phyloP scores from a whole-genome alignment of 1,140 invertebrate genomes.

The Platyura marginata region DNA sequence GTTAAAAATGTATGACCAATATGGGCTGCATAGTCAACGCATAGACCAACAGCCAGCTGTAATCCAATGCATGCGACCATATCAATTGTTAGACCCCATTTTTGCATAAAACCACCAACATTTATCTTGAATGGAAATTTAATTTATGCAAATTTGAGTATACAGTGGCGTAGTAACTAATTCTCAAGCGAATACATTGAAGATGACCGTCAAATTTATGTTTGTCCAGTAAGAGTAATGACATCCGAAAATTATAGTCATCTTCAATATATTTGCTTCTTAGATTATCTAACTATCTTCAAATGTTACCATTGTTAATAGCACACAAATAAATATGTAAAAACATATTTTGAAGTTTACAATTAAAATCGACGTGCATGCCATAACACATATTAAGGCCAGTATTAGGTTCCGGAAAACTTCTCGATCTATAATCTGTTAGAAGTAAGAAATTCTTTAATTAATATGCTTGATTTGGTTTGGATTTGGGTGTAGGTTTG shows the following conservation, averaged over 20 bases:
- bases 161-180: too few relatives aligned
- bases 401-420: conserved; percentile 61
- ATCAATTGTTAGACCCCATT: conserved; percentile 68
- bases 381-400: conserved; percentile 62
- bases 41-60: conserved; percentile 70
- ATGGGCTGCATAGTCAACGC: conserved; percentile 78
- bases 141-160: too few relatives aligned
- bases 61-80: conserved; percentile 69
- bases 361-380: conserved; percentile 62
- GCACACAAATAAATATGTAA: conserved; percentile 59
- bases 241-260: too few relatives aligned
- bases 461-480: background rate
- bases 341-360: conserved; percentile 60
- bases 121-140: conserved; percentile 29
- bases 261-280: too few relatives aligned
- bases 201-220: too few relatives aligned
- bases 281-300: too few relatives aligned
- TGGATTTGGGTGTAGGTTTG: too few relatives aligned
- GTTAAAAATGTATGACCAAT: conserved; percentile 67
- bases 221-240: too few relatives aligned
- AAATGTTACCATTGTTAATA: conserved; percentile 53
- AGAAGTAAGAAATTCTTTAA: conserved; percentile 6
- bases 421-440: conserved; percentile 50
- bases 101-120: conserved; percentile 64
- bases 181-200: too few relatives aligned